Conservation (phyloP, 2,113 vertebrate species). For the Pelmatolapia mariae region DNA sequence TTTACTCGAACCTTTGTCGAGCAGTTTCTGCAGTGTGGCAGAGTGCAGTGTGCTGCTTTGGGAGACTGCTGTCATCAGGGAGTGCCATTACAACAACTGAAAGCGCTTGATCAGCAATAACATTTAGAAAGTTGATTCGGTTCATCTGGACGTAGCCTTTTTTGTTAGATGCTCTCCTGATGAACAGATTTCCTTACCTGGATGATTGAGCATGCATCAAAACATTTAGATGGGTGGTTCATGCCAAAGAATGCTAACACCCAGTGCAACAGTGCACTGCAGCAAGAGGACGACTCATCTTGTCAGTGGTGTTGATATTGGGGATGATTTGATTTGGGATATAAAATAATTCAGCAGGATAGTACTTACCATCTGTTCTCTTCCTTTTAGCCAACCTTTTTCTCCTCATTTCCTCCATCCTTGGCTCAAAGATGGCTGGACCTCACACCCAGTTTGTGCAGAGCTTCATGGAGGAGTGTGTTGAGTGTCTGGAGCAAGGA, state of each 20-base stretch:
- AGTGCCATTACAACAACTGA: not conserved
- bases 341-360: not conserved
- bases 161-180: not conserved
- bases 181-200: not conserved
- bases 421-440: slow-evolving; percentile 88
- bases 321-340: not conserved
- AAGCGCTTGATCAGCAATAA: not conserved
- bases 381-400: slow-evolving; percentile 88
- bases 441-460: slow-evolving; percentile 98
- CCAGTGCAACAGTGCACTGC: not conserved
- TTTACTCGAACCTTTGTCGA: not conserved
- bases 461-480: slow-evolving; percentile 97
- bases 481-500: slow-evolving; percentile 92
- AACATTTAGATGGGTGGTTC: not conserved
- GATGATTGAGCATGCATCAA: not conserved
- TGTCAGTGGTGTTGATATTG: not conserved
- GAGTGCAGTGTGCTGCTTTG: not conserved
- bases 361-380: not conserved
- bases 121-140: not conserved
- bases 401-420: slow-evolving; percentile 89
- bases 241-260: not conserved
- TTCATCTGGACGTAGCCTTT: not conserved
- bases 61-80: not conserved
- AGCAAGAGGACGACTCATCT: not conserved
- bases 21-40: not conserved